Conservation (phyloP, 2,113 vertebrate genomes). For the Seriola quinqueradiata region DNA sequence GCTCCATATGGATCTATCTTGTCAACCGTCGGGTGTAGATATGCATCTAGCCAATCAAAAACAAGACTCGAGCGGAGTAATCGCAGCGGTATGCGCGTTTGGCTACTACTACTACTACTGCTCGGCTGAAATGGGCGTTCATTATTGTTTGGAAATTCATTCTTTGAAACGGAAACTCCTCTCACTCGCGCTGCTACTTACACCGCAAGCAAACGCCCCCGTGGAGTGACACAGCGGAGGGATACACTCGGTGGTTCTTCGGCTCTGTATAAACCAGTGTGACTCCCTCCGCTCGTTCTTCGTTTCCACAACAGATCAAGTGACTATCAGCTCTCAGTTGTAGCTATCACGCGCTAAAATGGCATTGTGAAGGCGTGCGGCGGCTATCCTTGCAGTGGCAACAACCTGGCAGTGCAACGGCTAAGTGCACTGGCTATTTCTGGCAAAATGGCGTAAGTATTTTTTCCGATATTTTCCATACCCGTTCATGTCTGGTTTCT, state of each 20-base stretch:
- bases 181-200: neutral
- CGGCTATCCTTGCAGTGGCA: conserved; percentile 82
- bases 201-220: fast-evolving
- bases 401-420: conserved; percentile 82
- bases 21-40: neutral
- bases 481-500: neutral
- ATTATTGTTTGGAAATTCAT: neutral
- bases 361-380: conserved; percentile 81
- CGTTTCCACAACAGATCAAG: fast-evolving
- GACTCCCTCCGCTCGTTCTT: fast-evolving
- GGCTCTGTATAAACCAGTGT: conserved; percentile 27
- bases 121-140: too few relatives aligned
- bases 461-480: neutral
- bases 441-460: conserved; percentile 88
- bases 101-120: fast-evolving
- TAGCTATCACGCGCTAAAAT: conserved; percentile 64
- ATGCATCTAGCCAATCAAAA: conserved; percentile 16
- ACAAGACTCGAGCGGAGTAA: neutral
- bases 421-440: conserved; percentile 82
- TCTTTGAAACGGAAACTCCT: neutral
- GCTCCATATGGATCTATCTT: conserved; percentile 33
- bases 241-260: conserved; percentile 37
- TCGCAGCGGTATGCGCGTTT: neutral
- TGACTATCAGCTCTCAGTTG: fast-evolving
- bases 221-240: conserved; percentile 64